These are phyloP conservation scores for Drosophila imparisetae DNA, from an alignment of 2,888 invertebrate genomes.

Conservation along the genomic window DNA sequence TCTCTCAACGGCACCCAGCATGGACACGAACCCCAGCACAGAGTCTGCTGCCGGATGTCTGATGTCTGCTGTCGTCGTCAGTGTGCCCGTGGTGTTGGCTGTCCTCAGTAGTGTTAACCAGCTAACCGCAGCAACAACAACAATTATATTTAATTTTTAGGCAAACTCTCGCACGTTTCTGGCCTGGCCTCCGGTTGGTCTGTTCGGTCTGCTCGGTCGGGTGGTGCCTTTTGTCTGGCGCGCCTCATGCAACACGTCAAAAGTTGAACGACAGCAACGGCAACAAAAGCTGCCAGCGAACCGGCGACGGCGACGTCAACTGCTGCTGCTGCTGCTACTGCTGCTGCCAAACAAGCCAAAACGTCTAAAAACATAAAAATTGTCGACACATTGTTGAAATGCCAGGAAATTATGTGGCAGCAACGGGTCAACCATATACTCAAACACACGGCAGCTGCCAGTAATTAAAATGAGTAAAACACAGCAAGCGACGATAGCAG, in stretches of 20 bases:
- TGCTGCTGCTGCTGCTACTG: slow-evolving; percentile 22
- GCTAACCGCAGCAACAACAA: slow-evolving; percentile 61
- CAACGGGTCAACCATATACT: slow-evolving; percentile 46
- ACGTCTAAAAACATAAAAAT: slow-evolving; percentile 69
- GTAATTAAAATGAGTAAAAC: slow-evolving; percentile 76
- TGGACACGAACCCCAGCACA: slow-evolving; percentile 24
- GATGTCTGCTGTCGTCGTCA: slow-evolving; percentile 55
- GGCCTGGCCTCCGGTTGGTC: slow-evolving; percentile 31
- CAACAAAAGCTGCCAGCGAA: slow-evolving; percentile 68
- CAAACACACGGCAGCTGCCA: slow-evolving; percentile 64
- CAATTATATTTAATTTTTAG: slow-evolving; percentile 79
- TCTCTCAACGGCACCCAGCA: slow-evolving; percentile 35
- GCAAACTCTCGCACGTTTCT: slow-evolving; percentile 67
- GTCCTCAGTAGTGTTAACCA: slow-evolving; percentile 61
- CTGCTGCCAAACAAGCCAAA: slow-evolving; percentile 42
- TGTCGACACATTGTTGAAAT: slow-evolving; percentile 74
- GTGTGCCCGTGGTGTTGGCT: slow-evolving; percentile 25
- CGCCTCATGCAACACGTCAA: slow-evolving; percentile 74
- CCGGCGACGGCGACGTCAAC: slow-evolving; percentile 54
- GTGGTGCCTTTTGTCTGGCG: slow-evolving; percentile 59
- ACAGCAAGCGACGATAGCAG: slow-evolving; percentile 28
- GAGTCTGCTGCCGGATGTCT: slow-evolving; percentile 22
- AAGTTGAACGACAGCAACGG: slow-evolving; percentile 78
- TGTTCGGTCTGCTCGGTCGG: slow-evolving; percentile 29
- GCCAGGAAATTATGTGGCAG: slow-evolving; percentile 74